Evolutionary conservation across 1,140 invertebrate genomes (phyloP).

Genomic region (Stratiolaelaps scimitus): DNA sequence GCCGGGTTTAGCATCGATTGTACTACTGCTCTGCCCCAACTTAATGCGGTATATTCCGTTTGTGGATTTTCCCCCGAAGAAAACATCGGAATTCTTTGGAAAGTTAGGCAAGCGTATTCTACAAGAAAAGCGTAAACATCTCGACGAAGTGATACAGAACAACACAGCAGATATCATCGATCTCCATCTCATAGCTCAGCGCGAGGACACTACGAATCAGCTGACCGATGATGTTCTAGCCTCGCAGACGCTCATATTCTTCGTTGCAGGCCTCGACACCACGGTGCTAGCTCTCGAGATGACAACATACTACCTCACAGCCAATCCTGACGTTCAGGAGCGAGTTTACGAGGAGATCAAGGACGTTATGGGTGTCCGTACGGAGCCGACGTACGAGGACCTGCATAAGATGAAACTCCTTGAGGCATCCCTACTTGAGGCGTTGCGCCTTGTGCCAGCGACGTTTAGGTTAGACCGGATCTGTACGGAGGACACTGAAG

Average conservation of each 20-base stretch:
- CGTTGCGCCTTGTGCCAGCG: neutral
- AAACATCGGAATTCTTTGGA: neutral
- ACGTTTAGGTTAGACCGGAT: neutral
- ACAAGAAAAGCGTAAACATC: neutral
- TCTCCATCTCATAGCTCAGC: neutral
- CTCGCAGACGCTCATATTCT: slow-evolving; percentile 5
- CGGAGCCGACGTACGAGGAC: neutral
- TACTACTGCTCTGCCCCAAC: neutral
- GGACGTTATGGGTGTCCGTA: neutral
- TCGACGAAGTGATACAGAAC: neutral
- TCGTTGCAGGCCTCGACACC: neutral
- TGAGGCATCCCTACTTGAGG: neutral
- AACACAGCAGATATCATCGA: neutral
- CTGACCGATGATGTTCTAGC: neutral
- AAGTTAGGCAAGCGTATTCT: neutral
- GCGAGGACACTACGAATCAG: neutral
- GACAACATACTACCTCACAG: neutral
- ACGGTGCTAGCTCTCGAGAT: neutral
- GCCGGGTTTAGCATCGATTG: neutral
- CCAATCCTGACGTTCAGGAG: neutral
- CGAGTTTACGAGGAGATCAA: slow-evolving; percentile 4
- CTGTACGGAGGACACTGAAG: neutral
- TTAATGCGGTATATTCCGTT: neutral
- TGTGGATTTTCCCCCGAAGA: neutral
- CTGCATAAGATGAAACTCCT: slow-evolving; percentile 3